Base-by-base conservation (phyloP, 2,113 vertebrate species). In the Rhabdornis inornatus region DNA sequence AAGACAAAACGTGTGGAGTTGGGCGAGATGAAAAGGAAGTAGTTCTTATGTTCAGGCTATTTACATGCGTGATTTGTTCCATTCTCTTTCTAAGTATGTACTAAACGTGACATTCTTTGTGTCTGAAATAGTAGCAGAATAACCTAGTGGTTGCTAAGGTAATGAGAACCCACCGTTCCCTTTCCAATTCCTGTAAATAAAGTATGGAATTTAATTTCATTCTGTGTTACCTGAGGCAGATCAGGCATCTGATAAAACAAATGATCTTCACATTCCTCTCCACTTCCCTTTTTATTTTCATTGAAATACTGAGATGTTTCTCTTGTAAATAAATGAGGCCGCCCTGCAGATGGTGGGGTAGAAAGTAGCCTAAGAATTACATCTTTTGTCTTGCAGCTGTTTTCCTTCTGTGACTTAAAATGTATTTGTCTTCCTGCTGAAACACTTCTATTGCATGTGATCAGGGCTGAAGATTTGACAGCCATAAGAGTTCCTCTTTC, bases 191-290 rank as follows among this genome's bases (percentile, higher is more conserved):
- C 31, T 35, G 74, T 94, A 96, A 96, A 90, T 86, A 83, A 92
- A 95, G 96, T 90, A 90, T 61, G 88, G 94, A 87, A 93, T 96
- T 94, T 95, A 39, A 50, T 93, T 96, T 96, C 86, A 82, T 89
- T 95, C 83, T 94, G 28, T 78, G 69, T 59, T 95, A 96, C 92
- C 82, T 83, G 49, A 86, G 76, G 91, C 83, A 94, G 47, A 52
- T 65, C 92, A 89, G 90, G 90, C 89, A 82, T 93, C 93, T 83
- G 65, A 88, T 90, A 89, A 90, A 96, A 95, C 74, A 93, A 89
- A 92, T 53, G 13, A 72, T 85, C 77, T 90, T 91, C 76, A 33
- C 52, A 88, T 95, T 87, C 61, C 79, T 90, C 60, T 84, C 74
- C 30, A 55, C 79, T 91, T 91, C 75, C 61, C 10, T 83, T 94